Percentiles rank a stretch among this genome's conserved stretches.
These are phyloP conservation scores for Lasius platythorax DNA, from an alignment of 2,888 invertebrate genomes.

Conservation along the genomic window DNA sequence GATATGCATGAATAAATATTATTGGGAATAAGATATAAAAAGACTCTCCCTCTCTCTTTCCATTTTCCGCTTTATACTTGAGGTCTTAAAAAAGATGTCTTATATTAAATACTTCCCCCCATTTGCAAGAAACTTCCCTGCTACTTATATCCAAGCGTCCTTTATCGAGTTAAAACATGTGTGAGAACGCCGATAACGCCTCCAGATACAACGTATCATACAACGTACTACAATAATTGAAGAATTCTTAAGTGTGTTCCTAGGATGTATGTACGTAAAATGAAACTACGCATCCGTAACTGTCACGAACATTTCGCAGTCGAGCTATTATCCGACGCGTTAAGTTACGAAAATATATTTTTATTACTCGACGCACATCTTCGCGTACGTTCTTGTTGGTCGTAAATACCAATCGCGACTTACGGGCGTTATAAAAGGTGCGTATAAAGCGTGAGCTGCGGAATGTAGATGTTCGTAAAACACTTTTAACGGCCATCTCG, in stretches of 20 bases:
- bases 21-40: slow-evolving; percentile 41
- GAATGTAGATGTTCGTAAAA: slow-evolving; percentile 24
- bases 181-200: slow-evolving; percentile 38
- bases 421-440: slow-evolving; percentile 16
- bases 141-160: slow-evolving; percentile 44
- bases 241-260: neutral
- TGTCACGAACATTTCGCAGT: neutral
- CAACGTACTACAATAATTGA: slow-evolving; percentile 24
- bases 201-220: neutral
- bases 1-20: slow-evolving; percentile 25
- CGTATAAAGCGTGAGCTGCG: slow-evolving; percentile 3
- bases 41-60: slow-evolving; percentile 23
- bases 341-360: slow-evolving; percentile 21
- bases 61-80: slow-evolving; percentile 41
- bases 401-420: slow-evolving; percentile 31
- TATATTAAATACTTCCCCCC: slow-evolving; percentile 33
- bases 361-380: slow-evolving; percentile 4
- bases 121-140: slow-evolving; percentile 35
- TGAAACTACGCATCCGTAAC: neutral
- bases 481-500: slow-evolving; percentile 1
- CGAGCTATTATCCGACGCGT: neutral
- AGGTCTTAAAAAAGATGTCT: slow-evolving; percentile 46
- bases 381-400: neutral
- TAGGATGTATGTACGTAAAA: neutral
- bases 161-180: slow-evolving; percentile 40